These are phyloP conservation scores for Ophioninae sp. DNA, from an alignment of 2,888 invertebrate species.

Conservation along the genomic window DNA sequence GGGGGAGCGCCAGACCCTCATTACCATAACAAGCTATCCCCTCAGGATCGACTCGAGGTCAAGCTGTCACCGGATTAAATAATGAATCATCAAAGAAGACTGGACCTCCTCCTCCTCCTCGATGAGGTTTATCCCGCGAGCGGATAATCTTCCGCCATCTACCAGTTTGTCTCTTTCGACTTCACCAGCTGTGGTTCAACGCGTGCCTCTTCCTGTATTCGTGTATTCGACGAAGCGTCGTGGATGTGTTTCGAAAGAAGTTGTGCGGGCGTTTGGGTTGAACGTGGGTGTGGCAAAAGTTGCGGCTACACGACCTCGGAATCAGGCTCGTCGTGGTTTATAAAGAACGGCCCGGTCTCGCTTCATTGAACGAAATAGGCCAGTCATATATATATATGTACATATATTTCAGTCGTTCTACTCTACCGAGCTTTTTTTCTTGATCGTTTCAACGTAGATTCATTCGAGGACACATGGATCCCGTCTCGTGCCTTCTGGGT, in stretches of 20 bases:
- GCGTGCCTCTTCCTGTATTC: conserved; percentile 27
- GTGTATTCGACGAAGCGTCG: conserved; percentile 9
- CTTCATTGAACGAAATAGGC: conserved; percentile 75
- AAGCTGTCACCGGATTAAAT: conserved; percentile 2
- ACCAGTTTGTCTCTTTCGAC: no score
- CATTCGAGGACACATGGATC: conserved; percentile 25
- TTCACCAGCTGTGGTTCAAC: neutral
- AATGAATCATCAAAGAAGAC: neutral
- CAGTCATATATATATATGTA: conserved; percentile 60
- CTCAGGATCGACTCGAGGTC: conserved; percentile 21
- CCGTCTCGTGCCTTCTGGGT: conserved; percentile 9
- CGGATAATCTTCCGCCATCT: no score
- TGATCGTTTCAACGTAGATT: neutral
- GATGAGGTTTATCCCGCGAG: conserved; percentile 21
- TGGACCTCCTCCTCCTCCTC: neutral
- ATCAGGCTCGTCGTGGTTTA: conserved; percentile 52
- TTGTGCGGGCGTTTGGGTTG: conserved; percentile 45
- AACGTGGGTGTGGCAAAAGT: conserved; percentile 69
- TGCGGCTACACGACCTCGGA: conserved; percentile 67
- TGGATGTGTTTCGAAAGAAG: conserved; percentile 54
- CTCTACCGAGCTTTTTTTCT: conserved; percentile 47
- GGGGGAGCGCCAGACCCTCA: conserved; percentile 22
- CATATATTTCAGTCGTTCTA: conserved; percentile 51
- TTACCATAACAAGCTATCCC: conserved; percentile 32
- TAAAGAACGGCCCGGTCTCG: conserved; percentile 59